Conservation (phyloP, 30 jellyfish, hydroid and myxozoan species). For the Cassiopea xamachana region DNA sequence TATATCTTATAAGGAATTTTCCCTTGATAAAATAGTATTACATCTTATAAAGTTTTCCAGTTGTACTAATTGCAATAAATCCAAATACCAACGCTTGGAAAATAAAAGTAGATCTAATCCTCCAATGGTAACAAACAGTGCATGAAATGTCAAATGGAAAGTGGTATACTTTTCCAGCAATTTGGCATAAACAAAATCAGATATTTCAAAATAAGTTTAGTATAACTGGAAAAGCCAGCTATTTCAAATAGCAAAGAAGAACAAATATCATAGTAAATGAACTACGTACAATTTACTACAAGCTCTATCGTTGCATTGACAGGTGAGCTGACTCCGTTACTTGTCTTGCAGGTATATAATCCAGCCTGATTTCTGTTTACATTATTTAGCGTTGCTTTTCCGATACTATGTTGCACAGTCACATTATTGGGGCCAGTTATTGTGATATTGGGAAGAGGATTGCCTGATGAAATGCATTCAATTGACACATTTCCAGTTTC, state of each 20-base stretch:
- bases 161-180: too few relatives aligned
- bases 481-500: neutral
- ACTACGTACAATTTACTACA: conserved; percentile 28
- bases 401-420: conserved; percentile 13
- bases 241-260: too few relatives aligned
- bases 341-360: conserved; percentile 28
- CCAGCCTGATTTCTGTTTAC: conserved; percentile 36
- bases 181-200: too few relatives aligned
- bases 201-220: neutral
- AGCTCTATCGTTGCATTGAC: conserved; percentile 10
- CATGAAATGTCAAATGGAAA: too few relatives aligned
- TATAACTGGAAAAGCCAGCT: neutral
- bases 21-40: too few relatives aligned
- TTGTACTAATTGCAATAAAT: too few relatives aligned
- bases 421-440: neutral
- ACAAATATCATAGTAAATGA: neutral
- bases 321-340: conserved; percentile 54
- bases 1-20: too few relatives aligned
- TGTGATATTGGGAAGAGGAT: neutral
- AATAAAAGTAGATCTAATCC: too few relatives aligned
- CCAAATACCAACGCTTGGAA: too few relatives aligned
- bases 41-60: too few relatives aligned
- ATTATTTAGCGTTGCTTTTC: conserved; percentile 1
- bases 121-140: too few relatives aligned
- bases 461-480: neutral